Evolutionary conservation across 1,140 invertebrate species (phyloP).

Genomic region (Penaeus japonicus): DNA sequence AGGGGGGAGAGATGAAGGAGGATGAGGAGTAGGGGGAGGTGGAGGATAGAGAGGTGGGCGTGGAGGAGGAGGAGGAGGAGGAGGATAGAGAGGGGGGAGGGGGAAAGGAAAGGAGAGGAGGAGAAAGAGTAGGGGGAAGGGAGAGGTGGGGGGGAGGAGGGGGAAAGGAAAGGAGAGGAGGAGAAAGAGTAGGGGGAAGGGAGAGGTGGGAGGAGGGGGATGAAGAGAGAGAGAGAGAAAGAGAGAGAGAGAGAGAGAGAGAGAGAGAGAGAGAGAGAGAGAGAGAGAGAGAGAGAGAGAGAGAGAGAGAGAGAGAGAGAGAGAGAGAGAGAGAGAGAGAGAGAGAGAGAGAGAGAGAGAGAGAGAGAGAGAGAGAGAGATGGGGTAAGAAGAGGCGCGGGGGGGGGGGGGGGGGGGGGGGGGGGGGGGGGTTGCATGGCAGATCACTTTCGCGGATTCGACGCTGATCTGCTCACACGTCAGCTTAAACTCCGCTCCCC

Average conservation of each 20-base stretch:
- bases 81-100: too few species aligned
- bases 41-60: neutral
- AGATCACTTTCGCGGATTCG: constrained; percentile 44
- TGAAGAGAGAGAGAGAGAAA: neutral
- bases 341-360: neutral
- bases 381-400: neutral
- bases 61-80: neutral
- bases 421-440: neutral
- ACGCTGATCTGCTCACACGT: constrained; percentile 33
- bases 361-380: neutral
- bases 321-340: neutral
- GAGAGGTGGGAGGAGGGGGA: neutral
- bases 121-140: too few species aligned
- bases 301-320: neutral
- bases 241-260: neutral
- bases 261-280: neutral
- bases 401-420: neutral
- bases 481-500: constrained; percentile 16
- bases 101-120: neutral
- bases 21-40: neutral
- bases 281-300: neutral
- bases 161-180: neutral
- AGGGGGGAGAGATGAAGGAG: neutral
- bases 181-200: neutral
- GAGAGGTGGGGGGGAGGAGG: too few species aligned